These are phyloP conservation scores for Catharus minimus DNA, from an alignment of 2,113 vertebrate genomes.

Conservation along the genomic window DNA sequence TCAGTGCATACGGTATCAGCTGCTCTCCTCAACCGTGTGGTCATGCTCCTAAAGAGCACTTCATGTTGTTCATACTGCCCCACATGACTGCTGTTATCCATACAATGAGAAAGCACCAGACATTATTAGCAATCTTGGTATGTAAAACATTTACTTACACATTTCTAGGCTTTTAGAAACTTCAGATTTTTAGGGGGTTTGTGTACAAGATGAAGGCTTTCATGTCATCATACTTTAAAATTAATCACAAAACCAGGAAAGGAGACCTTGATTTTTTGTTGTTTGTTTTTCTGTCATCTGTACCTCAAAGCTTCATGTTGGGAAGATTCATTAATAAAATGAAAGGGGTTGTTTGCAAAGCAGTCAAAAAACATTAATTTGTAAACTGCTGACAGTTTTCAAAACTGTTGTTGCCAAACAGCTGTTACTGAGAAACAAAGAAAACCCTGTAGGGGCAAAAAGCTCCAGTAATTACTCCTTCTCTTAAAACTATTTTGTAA, in stretches of 20 bases:
- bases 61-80: background rate
- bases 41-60: background rate
- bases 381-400: background rate
- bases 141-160: background rate
- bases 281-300: background rate
- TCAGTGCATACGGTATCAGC: background rate
- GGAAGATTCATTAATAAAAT: background rate
- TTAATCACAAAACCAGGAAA: background rate
- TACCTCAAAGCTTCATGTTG: background rate
- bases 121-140: background rate
- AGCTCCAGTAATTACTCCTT: background rate
- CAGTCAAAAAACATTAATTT: slow-evolving; percentile 1
- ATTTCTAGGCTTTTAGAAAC: background rate
- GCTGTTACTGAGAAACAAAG: background rate
- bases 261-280: background rate
- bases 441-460: background rate
- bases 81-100: background rate
- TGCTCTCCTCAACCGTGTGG: background rate
- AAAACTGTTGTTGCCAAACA: background rate
- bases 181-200: background rate
- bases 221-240: background rate
- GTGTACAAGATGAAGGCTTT: background rate
- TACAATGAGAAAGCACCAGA: background rate
- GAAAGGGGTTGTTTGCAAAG: background rate
- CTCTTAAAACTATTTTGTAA: background rate